Evolutionary conservation across 2,797 vertebrate genomes (phyloP), one percentile per base, ranked within the genome.

Genomic region (Tokudaia tokunoshimensis): DNA sequence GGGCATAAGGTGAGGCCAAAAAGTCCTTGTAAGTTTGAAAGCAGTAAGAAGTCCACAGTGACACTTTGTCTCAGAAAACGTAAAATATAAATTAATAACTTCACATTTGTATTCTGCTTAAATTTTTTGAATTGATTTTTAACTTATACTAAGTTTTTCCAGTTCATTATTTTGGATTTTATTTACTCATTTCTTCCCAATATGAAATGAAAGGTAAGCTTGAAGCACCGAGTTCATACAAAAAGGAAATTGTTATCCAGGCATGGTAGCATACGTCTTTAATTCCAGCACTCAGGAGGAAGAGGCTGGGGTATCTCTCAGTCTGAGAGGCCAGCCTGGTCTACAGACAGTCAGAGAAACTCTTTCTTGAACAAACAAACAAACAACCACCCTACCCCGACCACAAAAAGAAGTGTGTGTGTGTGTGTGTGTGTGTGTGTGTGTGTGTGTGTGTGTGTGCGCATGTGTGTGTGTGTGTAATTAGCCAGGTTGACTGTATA

Each of bases 111-210:
- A 72, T 96, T 74, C 50, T 61, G 15, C 75, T 91, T 78, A 76
- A 65, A 67, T 91, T 95, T 87, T 86, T 61, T 34, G 44, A 80
- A 24, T 72, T 96, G 26, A 94, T 13, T 96, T 80, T 72, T 44
- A 94, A 63, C 37, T 31, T 63, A 31, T 31, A 44, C 9, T 15
- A 76, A 24, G 8, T 85, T 74, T 94, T 83, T 79, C 79, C 6
- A 14, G 1, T 85, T 22, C 91, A 84, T 50, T 75, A 19, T 65
- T 93, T 70, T 20, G 34, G n/a, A 74, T 17, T 72, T 85, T 93
- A 97, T 89, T 84, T 72, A 85, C 22, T 72, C 37, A 6, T 84
- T 67, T 95, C 26, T 34, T 96, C 20, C 29, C 72, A 26, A 63
- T 92, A 65, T 78, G 41, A 92, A 92, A 37, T 55, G 7, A 94